Base-by-base conservation (phyloP, 1,140 invertebrate species). In the Chlorops oryzae region DNA sequence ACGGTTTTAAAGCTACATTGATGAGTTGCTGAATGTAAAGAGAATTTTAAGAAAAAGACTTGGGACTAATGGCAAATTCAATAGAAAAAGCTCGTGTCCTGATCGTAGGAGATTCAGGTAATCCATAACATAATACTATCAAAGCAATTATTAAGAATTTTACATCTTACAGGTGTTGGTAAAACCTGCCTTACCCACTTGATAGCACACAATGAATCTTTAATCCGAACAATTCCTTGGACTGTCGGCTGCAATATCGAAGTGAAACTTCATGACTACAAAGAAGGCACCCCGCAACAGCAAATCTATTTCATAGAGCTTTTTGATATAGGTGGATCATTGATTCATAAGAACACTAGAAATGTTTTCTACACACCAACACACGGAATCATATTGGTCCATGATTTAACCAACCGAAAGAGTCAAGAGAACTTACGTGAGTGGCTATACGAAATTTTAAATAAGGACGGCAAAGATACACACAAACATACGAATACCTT, bases 391-490 rank as follows among this genome's bases (percentile, higher is more conserved):
- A 91, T 96, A 61, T 76, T 98, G 39, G 92, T 97, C 10, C 93
- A 98, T 76, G 96, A 98, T 77, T 78, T 97, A 57, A 94, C 90
- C 20, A 98, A 98, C 72, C 80, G 90, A 59, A 98, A 98, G 73
- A 96, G 92, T 43, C 89, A 97, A 72, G 81, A 90, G 52, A 96
- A 97, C 77, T 75, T 98, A 39, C 81, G 86, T 53, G 88, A 92
- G 74, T 98, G 94, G 95, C 72, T 98, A 3, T 81, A 84, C 48
- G 94, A 98, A 77, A 85, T 96, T 38, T 75, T 95, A 27, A 89
- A 86, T 70, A 85, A 83, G 74, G 89, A 91, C 47, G 78, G 70
- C 27, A 80, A 74, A 72, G 76, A 72, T 50, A 68, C 60, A 3
- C 58, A 63, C 17, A 63, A 66, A 22, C 43, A 39, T 13, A 48